phyloP scores from a whole-genome alignment of 30 jellyfish, hydroid and myxozoan genomes.

The Aurelia sp. region DNA sequence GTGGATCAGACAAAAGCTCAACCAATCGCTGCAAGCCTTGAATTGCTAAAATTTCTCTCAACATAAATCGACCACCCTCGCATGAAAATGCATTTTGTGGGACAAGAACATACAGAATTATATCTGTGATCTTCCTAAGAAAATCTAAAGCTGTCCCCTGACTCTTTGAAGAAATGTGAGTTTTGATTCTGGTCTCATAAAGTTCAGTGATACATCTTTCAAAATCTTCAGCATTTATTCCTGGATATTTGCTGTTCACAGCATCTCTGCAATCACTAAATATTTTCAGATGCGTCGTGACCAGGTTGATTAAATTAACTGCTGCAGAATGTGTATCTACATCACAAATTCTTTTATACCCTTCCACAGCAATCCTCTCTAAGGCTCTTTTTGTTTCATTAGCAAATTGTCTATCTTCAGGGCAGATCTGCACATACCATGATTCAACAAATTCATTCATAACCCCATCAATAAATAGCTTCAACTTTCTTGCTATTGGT shows the following conservation, averaged over 20 bases:
- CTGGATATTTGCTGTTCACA: slow-evolving; percentile 90
- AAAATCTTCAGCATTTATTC: slow-evolving; percentile 78
- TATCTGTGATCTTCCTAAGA: slow-evolving; percentile 78
- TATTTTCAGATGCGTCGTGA: slow-evolving; percentile 76
- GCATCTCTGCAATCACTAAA: slow-evolving; percentile 88
- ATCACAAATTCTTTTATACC: slow-evolving; percentile 52
- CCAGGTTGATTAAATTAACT: slow-evolving; percentile 66
- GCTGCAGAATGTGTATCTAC: slow-evolving; percentile 78
- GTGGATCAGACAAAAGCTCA: slow-evolving; percentile 78
- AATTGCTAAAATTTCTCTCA: slow-evolving; percentile 91
- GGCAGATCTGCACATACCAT: slow-evolving; percentile 89
- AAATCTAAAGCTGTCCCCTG: slow-evolving; percentile 89
- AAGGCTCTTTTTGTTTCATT: slow-evolving; percentile 77
- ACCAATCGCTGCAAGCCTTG: slow-evolving; percentile 78
- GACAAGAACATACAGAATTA: slow-evolving; percentile 59
- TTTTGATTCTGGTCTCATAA: slow-evolving; percentile 76
- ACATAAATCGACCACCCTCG: slow-evolving; percentile 94
- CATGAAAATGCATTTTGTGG: slow-evolving; percentile 87
- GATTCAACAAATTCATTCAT: slow-evolving; percentile 80
- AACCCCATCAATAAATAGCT: slow-evolving; percentile 72
- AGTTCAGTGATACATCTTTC: slow-evolving; percentile 84
- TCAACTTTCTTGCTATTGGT: slow-evolving; percentile 86
- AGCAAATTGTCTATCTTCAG: slow-evolving; percentile 79
- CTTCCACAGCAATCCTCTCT: slow-evolving; percentile 73
- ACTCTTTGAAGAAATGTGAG: slow-evolving; percentile 81